phyloP scores from a whole-genome alignment of 2,113 vertebrate species.

The Actinemys pallida region DNA sequence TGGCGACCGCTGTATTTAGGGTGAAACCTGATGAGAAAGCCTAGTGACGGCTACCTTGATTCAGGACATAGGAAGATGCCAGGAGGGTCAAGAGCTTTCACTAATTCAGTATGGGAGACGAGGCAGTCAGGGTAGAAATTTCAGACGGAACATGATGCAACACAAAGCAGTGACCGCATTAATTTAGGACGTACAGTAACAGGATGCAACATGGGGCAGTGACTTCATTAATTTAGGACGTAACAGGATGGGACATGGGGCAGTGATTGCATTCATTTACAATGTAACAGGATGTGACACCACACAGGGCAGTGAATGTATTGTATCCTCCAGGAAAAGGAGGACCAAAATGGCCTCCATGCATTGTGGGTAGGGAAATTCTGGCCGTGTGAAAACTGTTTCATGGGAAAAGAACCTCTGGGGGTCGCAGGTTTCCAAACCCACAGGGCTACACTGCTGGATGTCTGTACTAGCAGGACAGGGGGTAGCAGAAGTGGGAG shows the following conservation, averaged over 20 bases:
- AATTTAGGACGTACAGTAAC: slow-evolving; percentile 81
- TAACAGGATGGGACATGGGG: slow-evolving; percentile 77
- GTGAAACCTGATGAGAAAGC: neutral
- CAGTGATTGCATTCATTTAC: slow-evolving; percentile 70
- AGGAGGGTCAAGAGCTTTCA: slow-evolving; percentile 47
- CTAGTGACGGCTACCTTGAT: neutral
- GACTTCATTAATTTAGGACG: slow-evolving; percentile 66
- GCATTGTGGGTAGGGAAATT: neutral
- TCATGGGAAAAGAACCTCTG: neutral
- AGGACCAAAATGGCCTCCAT: neutral
- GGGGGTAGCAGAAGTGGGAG: neutral
- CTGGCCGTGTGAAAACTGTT: neutral
- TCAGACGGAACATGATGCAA: slow-evolving; percentile 79
- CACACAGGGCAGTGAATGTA: slow-evolving; percentile 81
- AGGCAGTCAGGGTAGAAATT: slow-evolving; percentile 64
- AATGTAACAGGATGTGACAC: slow-evolving; percentile 78
- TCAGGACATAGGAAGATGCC: neutral
- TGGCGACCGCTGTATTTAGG: neutral
- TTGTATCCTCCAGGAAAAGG: slow-evolving; percentile 29
- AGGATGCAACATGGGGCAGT: slow-evolving; percentile 80
- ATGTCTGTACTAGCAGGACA: neutral
- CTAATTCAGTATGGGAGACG: slow-evolving; percentile 11
- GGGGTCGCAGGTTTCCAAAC: neutral
- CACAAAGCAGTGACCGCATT: slow-evolving; percentile 81
- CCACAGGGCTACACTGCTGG: neutral